Percentiles rank a stretch among this genome's conserved stretches.
Conservation (phyloP, 2,113 vertebrate genomes). For the Piprites chloris region DNA sequence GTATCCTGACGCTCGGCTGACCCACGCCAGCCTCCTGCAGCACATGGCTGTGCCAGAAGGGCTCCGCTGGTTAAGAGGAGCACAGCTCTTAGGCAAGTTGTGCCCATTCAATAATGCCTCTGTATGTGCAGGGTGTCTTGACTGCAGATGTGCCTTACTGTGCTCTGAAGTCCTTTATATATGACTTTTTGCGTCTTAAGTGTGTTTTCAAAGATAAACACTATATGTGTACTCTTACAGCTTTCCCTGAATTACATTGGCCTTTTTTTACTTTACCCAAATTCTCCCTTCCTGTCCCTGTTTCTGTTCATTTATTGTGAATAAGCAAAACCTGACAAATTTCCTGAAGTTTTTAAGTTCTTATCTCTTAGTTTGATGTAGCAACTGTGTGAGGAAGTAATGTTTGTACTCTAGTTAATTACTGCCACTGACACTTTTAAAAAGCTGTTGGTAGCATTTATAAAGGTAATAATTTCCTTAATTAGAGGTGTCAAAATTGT, state of each 20-base stretch:
- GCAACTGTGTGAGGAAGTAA: background rate
- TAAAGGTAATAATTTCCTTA: background rate
- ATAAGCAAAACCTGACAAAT: background rate
- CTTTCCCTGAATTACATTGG: background rate
- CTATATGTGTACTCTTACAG: background rate
- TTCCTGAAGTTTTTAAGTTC: background rate
- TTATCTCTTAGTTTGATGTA: background rate
- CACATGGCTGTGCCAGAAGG: fast-evolving
- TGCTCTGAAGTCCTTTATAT: background rate
- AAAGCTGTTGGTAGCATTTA: background rate
- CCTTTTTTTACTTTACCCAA: background rate
- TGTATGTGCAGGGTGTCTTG: background rate
- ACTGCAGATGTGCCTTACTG: background rate
- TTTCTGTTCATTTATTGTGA: background rate
- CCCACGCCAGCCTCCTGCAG: background rate
- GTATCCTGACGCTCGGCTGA: background rate
- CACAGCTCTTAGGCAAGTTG: background rate
- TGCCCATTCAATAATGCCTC: background rate
- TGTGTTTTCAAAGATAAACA: background rate
- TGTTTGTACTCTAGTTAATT: background rate
- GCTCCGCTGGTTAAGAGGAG: background rate
- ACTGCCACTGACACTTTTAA: background rate
- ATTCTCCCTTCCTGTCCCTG: background rate
- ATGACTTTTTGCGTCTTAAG: background rate
- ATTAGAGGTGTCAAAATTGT: background rate